Evolutionary conservation across 2,113 vertebrate genomes (phyloP).

Genomic region (Ovibos moschatus): DNA sequence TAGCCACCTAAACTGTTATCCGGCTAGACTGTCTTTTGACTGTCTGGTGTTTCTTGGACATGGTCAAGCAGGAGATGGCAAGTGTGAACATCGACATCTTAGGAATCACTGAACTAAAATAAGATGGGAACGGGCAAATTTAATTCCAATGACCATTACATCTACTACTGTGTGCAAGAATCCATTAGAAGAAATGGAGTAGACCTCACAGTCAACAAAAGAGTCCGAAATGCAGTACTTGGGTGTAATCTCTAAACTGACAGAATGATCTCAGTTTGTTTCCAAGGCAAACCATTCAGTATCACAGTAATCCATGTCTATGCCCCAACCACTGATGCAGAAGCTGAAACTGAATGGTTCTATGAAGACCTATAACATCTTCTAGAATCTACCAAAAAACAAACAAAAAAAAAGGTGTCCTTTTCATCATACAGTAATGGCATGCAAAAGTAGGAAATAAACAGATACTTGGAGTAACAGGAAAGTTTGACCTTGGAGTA

Average conservation of each 20-base stretch:
- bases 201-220: neutral
- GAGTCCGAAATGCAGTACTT: neutral
- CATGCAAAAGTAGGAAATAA: neutral
- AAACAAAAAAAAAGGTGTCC: neutral
- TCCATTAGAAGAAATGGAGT: neutral
- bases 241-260: neutral
- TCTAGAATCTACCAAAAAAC: neutral
- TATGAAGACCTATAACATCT: neutral
- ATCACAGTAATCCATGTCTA: neutral
- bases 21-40: neutral
- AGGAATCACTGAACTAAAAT: neutral
- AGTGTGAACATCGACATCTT: neutral
- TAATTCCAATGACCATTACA: neutral
- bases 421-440: neutral
- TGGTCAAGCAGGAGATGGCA: neutral
- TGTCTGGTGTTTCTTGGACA: neutral
- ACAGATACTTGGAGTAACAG: neutral
- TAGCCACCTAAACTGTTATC: neutral
- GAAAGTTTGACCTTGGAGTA: neutral
- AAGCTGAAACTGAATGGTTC: neutral
- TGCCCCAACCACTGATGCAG: neutral
- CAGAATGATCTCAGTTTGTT: neutral
- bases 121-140: neutral
- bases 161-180: neutral
- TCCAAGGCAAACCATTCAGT: neutral